Conservation (phyloP, 2,797 vertebrate species). For the Erithacus rubecula region DNA sequence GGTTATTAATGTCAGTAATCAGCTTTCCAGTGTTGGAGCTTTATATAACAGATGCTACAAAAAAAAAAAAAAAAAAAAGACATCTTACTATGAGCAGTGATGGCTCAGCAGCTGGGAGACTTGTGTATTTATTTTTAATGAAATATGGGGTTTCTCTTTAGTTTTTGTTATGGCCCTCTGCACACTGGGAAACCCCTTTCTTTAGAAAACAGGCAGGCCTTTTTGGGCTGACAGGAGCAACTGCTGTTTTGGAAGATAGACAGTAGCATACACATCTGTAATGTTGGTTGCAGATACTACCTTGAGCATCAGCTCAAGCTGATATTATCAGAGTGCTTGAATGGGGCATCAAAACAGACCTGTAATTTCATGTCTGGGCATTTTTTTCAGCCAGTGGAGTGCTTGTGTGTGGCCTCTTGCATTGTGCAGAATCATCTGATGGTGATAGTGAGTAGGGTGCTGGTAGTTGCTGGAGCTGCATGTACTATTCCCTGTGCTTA, state of each 20-base stretch:
- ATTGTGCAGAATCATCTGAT: background rate
- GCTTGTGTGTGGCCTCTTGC: background rate
- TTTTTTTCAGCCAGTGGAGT: background rate
- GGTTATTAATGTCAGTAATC: background rate
- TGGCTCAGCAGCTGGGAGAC: background rate
- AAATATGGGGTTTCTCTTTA: background rate
- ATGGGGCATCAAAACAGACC: background rate
- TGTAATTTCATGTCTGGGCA: background rate
- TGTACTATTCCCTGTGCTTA: fast-evolving
- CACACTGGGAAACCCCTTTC: background rate
- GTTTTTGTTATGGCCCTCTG: background rate
- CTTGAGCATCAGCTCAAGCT: background rate
- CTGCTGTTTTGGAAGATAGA: background rate
- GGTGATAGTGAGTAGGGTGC: background rate
- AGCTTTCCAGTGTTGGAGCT: background rate
- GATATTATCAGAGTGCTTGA: background rate
- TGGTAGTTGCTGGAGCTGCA: background rate
- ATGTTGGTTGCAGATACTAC: background rate
- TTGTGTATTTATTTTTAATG: conserved; percentile 12
- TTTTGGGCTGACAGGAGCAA: background rate
- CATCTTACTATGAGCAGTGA: background rate
- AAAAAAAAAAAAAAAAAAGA: background rate
- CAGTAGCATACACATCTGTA: background rate
- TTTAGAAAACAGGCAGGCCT: background rate
- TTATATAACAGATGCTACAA: background rate